Percentiles rank a stretch among this genome's conserved stretches.
These are phyloP conservation scores for Girardinichthys multiradiatus DNA, from an alignment of 2,113 vertebrate genomes.

Conservation along the genomic window DNA sequence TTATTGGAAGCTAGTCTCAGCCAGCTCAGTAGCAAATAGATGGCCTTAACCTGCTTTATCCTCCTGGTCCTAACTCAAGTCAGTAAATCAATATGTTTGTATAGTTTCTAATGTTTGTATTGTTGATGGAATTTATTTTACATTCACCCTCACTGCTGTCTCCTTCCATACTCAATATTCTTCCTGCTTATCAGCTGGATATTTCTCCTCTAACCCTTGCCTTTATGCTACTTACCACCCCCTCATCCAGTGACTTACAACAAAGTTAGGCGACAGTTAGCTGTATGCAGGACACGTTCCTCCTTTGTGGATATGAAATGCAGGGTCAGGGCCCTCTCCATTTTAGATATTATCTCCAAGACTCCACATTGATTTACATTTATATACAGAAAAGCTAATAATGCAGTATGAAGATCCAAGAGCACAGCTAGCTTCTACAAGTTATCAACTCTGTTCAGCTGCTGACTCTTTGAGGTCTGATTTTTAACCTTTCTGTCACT, in stretches of 20 bases:
- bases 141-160: background rate
- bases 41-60: constrained; percentile 19
- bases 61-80: constrained; percentile 3
- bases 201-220: background rate
- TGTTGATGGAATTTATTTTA: background rate
- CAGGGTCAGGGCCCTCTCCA: constrained; percentile 35
- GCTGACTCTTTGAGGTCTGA: background rate
- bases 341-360: constrained; percentile 31
- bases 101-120: no score
- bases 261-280: background rate
- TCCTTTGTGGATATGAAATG: constrained; percentile 29
- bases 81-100: constrained; percentile 28
- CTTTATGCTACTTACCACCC: background rate
- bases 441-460: background rate
- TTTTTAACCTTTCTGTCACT: background rate
- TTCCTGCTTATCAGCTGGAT: background rate
- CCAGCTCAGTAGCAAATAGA: constrained; percentile 15
- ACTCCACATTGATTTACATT: constrained; percentile 38
- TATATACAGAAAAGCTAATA: constrained; percentile 44
- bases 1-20: constrained; percentile 3
- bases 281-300: constrained; percentile 27
- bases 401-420: background rate
- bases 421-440: background rate
- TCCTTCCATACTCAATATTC: background rate
- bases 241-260: background rate